Evolutionary conservation across 1,140 invertebrate genomes (phyloP).

Genomic region (Forficula auricularia): DNA sequence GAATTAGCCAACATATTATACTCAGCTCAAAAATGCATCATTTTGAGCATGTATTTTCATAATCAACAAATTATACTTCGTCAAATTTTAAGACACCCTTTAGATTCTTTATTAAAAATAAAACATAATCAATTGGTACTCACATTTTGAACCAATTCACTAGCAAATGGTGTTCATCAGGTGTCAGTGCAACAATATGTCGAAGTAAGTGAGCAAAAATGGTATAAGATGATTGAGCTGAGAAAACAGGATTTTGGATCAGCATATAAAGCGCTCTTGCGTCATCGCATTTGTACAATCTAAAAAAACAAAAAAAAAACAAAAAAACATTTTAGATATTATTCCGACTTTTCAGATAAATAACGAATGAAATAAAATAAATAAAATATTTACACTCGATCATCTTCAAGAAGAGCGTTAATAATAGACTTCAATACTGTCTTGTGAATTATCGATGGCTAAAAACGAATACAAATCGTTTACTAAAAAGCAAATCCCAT

Average conservation of each 20-base stretch:
- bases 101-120: no score
- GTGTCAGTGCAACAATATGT: slow-evolving; percentile 34
- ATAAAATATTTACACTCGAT: slow-evolving; percentile 29
- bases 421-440: slow-evolving; percentile 38
- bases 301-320: slow-evolving; percentile 18
- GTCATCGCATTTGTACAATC: slow-evolving; percentile 41
- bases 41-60: no score
- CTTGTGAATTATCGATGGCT: slow-evolving; percentile 33
- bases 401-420: slow-evolving; percentile 32
- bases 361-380: neutral
- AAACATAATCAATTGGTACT: no score
- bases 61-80: no score
- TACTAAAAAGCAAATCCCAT: neutral
- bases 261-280: slow-evolving; percentile 38
- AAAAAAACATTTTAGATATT: neutral
- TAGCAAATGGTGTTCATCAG: slow-evolving; percentile 41
- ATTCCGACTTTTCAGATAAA: no score
- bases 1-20: no score
- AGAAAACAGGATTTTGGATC: slow-evolving; percentile 42
- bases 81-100: no score
- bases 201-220: slow-evolving; percentile 44
- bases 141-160: slow-evolving; percentile 44
- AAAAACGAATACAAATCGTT: slow-evolving; percentile 14
- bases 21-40: no score
- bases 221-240: slow-evolving; percentile 36